phyloP scores from a whole-genome alignment of 2,888 invertebrate species.

The Leptothorax acervorum region DNA sequence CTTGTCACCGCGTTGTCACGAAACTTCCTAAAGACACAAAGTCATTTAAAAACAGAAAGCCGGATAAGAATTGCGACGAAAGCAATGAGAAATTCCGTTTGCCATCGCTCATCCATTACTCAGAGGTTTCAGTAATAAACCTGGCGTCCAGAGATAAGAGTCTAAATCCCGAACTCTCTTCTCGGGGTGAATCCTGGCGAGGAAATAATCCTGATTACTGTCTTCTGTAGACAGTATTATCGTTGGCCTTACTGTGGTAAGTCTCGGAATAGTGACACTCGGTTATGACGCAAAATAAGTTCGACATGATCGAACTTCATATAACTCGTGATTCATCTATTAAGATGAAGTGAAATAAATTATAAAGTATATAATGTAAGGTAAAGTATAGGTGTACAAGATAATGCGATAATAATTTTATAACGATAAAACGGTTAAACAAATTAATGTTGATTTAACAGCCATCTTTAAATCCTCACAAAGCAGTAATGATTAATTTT shows the following conservation, averaged over 20 bases:
- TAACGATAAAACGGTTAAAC: neutral
- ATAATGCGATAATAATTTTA: neutral
- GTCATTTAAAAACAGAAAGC: neutral
- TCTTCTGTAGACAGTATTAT: slow-evolving; percentile 21
- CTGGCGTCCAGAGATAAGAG: slow-evolving; percentile 35
- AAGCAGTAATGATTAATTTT: neutral
- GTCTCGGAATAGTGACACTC: slow-evolving; percentile 1
- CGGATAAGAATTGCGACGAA: neutral
- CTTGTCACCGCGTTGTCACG: no score
- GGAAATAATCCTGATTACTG: slow-evolving; percentile 43
- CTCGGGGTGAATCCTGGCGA: neutral
- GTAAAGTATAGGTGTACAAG: neutral
- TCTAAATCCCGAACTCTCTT: slow-evolving; percentile 14
- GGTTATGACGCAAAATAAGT: neutral
- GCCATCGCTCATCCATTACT: slow-evolving; percentile 11
- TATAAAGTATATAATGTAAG: no score
- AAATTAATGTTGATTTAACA: neutral
- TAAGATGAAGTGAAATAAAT: neutral
- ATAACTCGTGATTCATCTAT: neutral
- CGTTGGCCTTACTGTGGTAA: slow-evolving; percentile 16
- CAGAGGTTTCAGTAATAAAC: slow-evolving; percentile 37
- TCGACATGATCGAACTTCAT: neutral
- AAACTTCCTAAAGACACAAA: neutral
- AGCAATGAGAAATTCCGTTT: neutral
- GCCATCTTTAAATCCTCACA: neutral